Evolutionary conservation across 2,888 invertebrate genomes (phyloP).

Genomic region (Phengaris alcon): DNA sequence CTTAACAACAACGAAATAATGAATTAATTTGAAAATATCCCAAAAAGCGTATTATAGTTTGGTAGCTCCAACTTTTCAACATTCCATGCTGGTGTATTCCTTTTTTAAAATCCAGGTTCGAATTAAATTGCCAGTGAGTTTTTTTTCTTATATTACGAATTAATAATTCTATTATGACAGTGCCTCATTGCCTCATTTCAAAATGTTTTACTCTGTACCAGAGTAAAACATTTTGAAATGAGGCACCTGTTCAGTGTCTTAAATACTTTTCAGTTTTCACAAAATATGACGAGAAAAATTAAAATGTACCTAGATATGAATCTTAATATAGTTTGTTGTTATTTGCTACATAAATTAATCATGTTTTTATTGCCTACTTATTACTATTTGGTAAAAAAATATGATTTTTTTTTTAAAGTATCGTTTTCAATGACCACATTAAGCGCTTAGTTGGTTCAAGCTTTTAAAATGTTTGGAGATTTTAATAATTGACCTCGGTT

Average conservation of each 20-base stretch:
- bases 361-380: too few species aligned
- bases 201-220: too few species aligned
- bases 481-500: slow-evolving; percentile 56
- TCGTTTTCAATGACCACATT: slow-evolving; percentile 9
- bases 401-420: neutral
- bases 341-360: too few species aligned
- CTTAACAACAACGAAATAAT: slow-evolving; percentile 47
- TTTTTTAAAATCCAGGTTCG: slow-evolving; percentile 66
- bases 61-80: slow-evolving; percentile 70
- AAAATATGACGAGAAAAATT: too few species aligned
- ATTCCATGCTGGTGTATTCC: slow-evolving; percentile 63
- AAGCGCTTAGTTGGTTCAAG: slow-evolving; percentile 33
- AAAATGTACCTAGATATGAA: too few species aligned
- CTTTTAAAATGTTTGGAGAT: slow-evolving; percentile 49
- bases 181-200: too few species aligned
- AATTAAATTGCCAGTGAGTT: slow-evolving; percentile 69
- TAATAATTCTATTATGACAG: neutral
- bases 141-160: slow-evolving; percentile 47
- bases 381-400: too few species aligned
- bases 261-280: too few species aligned
- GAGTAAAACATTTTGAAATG: neutral
- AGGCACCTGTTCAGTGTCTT: too few species aligned
- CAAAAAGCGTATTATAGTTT: slow-evolving; percentile 61
- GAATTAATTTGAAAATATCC: slow-evolving; percentile 48
- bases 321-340: too few species aligned